phyloP scores from a whole-genome alignment of 2,797 vertebrate species.

The Moxostoma hubbsi region DNA sequence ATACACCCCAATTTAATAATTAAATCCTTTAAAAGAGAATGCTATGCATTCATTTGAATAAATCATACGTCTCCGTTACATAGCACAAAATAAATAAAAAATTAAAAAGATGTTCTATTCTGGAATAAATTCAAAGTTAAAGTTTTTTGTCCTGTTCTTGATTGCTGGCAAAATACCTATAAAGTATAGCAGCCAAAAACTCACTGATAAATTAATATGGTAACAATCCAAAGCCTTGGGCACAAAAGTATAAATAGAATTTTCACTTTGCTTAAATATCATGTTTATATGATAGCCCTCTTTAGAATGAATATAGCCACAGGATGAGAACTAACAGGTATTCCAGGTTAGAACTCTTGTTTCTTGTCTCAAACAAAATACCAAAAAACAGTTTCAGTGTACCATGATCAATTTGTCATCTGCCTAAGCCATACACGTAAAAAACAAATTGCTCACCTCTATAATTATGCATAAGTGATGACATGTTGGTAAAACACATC shows the following conservation, averaged over 20 bases:
- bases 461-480: constrained; percentile 2
- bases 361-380: background rate
- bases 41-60: background rate
- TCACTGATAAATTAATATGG: constrained; percentile 29
- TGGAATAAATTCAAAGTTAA: constrained; percentile 14
- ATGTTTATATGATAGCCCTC: constrained; percentile 32
- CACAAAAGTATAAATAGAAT: constrained; percentile 35
- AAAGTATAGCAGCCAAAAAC: constrained; percentile 34
- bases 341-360: constrained; percentile 3
- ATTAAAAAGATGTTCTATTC: background rate
- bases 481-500: background rate
- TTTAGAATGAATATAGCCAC: constrained; percentile 27
- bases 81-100: background rate
- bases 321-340: constrained; percentile 20
- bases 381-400: background rate
- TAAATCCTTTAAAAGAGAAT: background rate
- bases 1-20: background rate
- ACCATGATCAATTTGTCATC: background rate
- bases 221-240: constrained; percentile 26
- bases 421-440: constrained; percentile 12
- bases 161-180: constrained; percentile 13
- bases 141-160: constrained; percentile 45
- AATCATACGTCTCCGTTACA: background rate
- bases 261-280: constrained; percentile 16
- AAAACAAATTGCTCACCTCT: background rate